These are phyloP conservation scores for Nasua narica DNA, from an alignment of 2,797 vertebrate species.

Conservation along the genomic window DNA sequence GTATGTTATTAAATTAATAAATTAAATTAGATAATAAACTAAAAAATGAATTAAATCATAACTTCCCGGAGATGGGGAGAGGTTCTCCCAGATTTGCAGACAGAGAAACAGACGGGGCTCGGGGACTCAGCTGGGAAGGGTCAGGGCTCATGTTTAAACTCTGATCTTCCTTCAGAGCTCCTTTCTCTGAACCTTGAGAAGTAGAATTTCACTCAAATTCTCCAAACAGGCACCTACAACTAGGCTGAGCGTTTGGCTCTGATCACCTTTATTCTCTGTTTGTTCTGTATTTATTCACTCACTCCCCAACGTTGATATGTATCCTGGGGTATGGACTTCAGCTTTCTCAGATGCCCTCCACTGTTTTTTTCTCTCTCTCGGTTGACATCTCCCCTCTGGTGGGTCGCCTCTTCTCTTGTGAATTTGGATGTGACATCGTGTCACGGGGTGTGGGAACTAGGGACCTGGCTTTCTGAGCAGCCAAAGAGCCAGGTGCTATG, in stretches of 20 bases:
- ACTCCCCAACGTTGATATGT: background rate
- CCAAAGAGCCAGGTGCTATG: accelerated
- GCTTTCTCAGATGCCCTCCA: background rate
- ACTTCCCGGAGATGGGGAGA: background rate
- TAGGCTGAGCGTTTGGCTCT: background rate
- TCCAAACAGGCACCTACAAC: background rate
- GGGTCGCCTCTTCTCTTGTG: background rate
- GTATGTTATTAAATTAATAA: background rate
- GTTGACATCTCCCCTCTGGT: background rate
- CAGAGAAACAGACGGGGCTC: background rate
- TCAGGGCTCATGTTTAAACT: background rate
- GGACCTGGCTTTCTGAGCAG: background rate
- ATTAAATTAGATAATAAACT: no score
- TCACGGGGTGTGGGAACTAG: background rate
- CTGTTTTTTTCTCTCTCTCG: background rate
- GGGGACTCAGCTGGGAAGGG: no score
- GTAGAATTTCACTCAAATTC: background rate
- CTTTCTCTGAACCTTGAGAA: background rate
- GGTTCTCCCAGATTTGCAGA: background rate
- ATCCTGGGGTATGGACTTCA: no score
- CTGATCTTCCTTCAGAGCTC: background rate
- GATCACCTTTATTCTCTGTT: background rate
- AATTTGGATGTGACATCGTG: background rate
- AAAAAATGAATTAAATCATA: no score
- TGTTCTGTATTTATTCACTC: background rate